Conservation (phyloP, 2,797 vertebrate species). For the Pangasius mekongensis region DNA sequence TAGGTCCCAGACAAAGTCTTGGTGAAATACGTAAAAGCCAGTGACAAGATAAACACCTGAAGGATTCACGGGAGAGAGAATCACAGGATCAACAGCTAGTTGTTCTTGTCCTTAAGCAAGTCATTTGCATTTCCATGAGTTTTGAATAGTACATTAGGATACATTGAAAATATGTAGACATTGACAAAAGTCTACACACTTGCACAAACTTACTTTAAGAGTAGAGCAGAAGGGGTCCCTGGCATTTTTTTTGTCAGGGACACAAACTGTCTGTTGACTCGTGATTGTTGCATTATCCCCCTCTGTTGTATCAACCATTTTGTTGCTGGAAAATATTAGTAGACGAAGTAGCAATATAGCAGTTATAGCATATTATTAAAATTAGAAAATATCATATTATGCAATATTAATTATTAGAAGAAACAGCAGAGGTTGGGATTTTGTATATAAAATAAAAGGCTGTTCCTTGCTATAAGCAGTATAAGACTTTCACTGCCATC, state of each 20-base stretch:
- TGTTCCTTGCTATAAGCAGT: too few species aligned
- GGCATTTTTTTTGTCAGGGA: slow-evolving; percentile 43
- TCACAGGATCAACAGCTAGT: neutral
- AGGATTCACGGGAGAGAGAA: slow-evolving; percentile 22
- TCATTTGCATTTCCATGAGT: neutral
- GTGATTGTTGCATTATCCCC: slow-evolving; percentile 30
- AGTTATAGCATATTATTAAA: neutral
- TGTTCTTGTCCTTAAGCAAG: neutral
- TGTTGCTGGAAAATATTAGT: neutral
- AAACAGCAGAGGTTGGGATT: too few species aligned
- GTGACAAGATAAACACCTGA: slow-evolving; percentile 85
- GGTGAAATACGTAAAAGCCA: slow-evolving; percentile 85
- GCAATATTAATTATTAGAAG: too few species aligned
- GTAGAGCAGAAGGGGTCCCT: slow-evolving; percentile 61
- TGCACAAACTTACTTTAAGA: slow-evolving; percentile 71
- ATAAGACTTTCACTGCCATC: too few species aligned
- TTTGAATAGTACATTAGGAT: neutral
- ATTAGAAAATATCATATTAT: neutral
- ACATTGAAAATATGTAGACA: too few species aligned
- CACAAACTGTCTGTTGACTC: slow-evolving; percentile 68
- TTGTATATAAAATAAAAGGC: too few species aligned
- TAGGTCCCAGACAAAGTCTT: slow-evolving; percentile 87
- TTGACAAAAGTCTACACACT: neutral
- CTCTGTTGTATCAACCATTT: neutral
- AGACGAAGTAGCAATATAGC: neutral